These are phyloP conservation scores for Burhinus bistriatus DNA, from an alignment of 2,113 vertebrate species.

Conservation along the genomic window DNA sequence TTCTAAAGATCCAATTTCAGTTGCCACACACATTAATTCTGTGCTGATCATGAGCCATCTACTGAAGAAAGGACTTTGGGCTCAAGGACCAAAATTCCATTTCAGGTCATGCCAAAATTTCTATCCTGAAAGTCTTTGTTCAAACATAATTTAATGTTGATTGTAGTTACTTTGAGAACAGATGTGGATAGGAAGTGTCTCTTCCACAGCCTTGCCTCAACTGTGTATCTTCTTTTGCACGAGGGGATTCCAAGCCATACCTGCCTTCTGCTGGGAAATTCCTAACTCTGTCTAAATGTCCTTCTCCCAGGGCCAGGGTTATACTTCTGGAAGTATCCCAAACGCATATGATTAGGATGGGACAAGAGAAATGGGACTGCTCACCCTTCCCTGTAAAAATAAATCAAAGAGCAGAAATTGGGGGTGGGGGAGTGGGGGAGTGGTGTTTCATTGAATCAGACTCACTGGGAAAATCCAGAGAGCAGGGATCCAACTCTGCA, in stretches of 20 bases:
- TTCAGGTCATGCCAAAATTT: neutral
- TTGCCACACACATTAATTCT: neutral
- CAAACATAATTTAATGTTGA: neutral
- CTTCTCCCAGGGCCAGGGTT: neutral
- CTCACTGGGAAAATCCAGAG: neutral
- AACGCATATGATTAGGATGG: neutral
- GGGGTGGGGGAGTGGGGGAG: too few species aligned
- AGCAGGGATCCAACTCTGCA: neutral
- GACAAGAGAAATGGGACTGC: neutral
- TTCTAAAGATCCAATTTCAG: neutral
- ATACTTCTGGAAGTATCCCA: neutral
- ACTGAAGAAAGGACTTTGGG: neutral
- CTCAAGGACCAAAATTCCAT: neutral
- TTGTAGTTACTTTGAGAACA: neutral
- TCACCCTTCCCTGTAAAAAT: neutral
- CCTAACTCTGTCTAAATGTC: neutral
- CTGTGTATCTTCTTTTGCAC: neutral
- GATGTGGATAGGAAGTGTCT: neutral
- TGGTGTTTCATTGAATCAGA: neutral
- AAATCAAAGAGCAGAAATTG: neutral
- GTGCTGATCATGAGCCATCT: neutral
- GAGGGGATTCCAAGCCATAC: neutral
- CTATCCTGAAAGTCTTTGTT: neutral
- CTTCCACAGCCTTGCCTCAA: neutral
- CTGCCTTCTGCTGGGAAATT: neutral